Percentiles rank a stretch among this genome's conserved stretches.
These are phyloP conservation scores for Euplagia quadripunctaria DNA, from an alignment of 2,888 invertebrate species.

Conservation along the genomic window DNA sequence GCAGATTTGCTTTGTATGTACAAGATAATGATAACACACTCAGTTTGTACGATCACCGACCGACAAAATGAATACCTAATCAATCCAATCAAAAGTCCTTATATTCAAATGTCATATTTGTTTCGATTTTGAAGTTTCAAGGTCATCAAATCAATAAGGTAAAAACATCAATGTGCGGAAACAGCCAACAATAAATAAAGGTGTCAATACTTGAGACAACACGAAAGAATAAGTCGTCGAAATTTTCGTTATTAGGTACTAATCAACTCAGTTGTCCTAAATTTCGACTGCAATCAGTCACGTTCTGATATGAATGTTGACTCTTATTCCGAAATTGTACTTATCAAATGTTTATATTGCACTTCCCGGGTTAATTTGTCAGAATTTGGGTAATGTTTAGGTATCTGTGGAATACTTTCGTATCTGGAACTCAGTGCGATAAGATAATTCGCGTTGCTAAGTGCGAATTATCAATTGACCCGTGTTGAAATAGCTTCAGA, in stretches of 20 bases:
- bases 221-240: not conserved
- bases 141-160: not conserved
- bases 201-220: not conserved
- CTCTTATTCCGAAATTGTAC: not conserved
- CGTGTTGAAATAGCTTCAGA: constrained; percentile 34
- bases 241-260: not conserved
- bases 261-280: not conserved
- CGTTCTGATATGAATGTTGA: not conserved
- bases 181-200: not conserved
- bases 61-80: not conserved
- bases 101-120: not conserved
- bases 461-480: constrained; percentile 51
- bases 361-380: constrained; percentile 57
- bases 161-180: not conserved
- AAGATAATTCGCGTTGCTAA: constrained; percentile 62
- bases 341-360: constrained; percentile 30
- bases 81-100: not conserved
- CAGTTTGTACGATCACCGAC: not conserved
- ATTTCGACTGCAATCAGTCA: not conserved
- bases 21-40: not conserved
- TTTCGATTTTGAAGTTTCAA: not conserved
- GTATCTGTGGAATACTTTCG: constrained; percentile 49
- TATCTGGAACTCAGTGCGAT: constrained; percentile 54
- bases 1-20: not conserved
- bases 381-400: constrained; percentile 43